Conservation (phyloP, 2,888 invertebrate species). For the Drosophila koepferae region DNA sequence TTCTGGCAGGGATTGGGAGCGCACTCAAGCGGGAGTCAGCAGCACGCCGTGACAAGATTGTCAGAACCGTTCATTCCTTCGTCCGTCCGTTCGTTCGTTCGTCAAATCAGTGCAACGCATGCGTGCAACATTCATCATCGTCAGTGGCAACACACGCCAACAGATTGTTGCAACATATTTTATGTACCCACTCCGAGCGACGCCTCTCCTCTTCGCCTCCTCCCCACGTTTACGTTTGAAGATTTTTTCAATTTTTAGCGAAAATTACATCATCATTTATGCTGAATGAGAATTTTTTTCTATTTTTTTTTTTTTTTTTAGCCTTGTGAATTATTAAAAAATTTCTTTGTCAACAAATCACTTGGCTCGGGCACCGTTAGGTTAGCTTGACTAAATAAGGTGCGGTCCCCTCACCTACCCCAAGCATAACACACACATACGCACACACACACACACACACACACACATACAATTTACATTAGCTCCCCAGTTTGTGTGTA, state of each 20-base stretch:
- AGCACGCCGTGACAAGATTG: slow-evolving; percentile 44
- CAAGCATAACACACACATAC: slow-evolving; percentile 13
- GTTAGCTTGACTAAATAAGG: slow-evolving; percentile 70
- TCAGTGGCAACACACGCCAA: slow-evolving; percentile 65
- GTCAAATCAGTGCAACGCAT: slow-evolving; percentile 74
- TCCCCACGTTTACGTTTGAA: slow-evolving; percentile 41
- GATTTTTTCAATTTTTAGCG: slow-evolving; percentile 78
- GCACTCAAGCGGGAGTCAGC: slow-evolving; percentile 11
- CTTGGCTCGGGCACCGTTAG: slow-evolving; percentile 54
- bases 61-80: slow-evolving; percentile 8
- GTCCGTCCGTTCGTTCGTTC: slow-evolving; percentile 30
- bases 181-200: slow-evolving; percentile 33
- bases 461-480: slow-evolving; percentile 69
- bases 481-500: slow-evolving; percentile 48
- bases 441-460: slow-evolving; percentile 15
- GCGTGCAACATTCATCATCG: slow-evolving; percentile 80
- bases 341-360: slow-evolving; percentile 83
- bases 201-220: not conserved
- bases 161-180: slow-evolving; percentile 80
- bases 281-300: slow-evolving; percentile 67
- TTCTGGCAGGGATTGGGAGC: slow-evolving; percentile 8
- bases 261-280: slow-evolving; percentile 82
- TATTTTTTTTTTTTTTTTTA: slow-evolving; percentile 1
- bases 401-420: slow-evolving; percentile 31
- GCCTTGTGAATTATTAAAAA: slow-evolving; percentile 79